phyloP scores from a whole-genome alignment of 2,797 vertebrate genomes.

The Lacerta viridis region DNA sequence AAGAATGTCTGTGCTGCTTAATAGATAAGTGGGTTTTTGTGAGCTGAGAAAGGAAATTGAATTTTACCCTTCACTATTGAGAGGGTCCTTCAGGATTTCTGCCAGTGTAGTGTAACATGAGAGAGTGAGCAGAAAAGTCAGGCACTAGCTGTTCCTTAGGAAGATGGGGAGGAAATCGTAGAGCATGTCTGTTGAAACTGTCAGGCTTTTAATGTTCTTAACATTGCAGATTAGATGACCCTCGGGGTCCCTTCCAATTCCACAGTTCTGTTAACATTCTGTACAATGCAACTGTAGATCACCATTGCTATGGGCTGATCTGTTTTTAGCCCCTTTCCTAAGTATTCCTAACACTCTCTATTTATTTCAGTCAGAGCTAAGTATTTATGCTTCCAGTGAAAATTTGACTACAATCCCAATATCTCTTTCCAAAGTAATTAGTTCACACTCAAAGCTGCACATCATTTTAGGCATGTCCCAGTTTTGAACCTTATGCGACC shows the following conservation, averaged over 20 bases:
- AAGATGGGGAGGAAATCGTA: background rate
- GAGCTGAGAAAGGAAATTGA: background rate
- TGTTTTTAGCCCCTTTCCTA: background rate
- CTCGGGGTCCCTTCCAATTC: too few species aligned
- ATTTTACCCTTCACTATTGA: background rate
- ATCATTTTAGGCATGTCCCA: background rate
- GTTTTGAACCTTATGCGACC: background rate
- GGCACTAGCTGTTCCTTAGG: background rate
- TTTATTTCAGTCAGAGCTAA: background rate
- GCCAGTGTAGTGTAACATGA: background rate
- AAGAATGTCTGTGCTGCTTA: background rate
- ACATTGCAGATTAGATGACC: background rate
- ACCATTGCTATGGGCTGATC: background rate
- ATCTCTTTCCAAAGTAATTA: background rate
- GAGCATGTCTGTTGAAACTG: background rate
- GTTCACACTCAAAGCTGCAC: background rate
- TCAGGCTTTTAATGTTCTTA: background rate
- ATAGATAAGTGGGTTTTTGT: background rate
- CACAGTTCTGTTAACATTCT: too few species aligned
- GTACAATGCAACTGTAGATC: background rate
- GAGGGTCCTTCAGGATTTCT: background rate
- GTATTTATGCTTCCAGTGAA: background rate
- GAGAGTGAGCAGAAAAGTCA: background rate
- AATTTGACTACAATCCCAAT: background rate
- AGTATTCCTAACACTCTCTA: background rate